Conservation (phyloP, 2,797 vertebrate genomes). For the Anguilla megastoma region DNA sequence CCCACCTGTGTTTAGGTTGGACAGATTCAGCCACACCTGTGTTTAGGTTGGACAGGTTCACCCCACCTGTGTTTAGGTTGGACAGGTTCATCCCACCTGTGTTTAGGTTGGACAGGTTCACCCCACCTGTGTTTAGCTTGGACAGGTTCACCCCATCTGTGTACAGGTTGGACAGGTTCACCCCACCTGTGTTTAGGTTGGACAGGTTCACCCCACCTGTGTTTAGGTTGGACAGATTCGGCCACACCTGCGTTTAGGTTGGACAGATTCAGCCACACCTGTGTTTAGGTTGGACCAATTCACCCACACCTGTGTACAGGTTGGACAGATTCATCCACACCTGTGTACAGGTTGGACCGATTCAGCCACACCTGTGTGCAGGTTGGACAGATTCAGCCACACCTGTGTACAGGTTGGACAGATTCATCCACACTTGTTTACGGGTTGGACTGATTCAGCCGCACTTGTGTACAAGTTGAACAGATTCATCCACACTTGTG, state of each 20-base stretch:
- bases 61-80: not conserved
- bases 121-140: not conserved
- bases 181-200: not conserved
- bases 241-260: too few relatives aligned
- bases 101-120: not conserved
- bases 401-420: too few relatives aligned
- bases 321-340: too few relatives aligned
- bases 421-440: too few relatives aligned
- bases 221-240: not conserved
- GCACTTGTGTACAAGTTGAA: too few relatives aligned
- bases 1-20: not conserved
- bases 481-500: too few relatives aligned
- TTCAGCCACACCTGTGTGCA: too few relatives aligned
- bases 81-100: not conserved
- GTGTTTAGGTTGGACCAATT: not conserved
- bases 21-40: not conserved
- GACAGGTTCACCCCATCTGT: too few relatives aligned
- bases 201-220: too few relatives aligned
- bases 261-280: not conserved
- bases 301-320: not conserved
- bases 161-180: not conserved
- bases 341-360: too few relatives aligned
- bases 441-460: too few relatives aligned
- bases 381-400: too few relatives aligned
- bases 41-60: not conserved